Evolutionary conservation across 2,113 vertebrate genomes (phyloP).

Genomic region (Genyomyrus donnyi): DNA sequence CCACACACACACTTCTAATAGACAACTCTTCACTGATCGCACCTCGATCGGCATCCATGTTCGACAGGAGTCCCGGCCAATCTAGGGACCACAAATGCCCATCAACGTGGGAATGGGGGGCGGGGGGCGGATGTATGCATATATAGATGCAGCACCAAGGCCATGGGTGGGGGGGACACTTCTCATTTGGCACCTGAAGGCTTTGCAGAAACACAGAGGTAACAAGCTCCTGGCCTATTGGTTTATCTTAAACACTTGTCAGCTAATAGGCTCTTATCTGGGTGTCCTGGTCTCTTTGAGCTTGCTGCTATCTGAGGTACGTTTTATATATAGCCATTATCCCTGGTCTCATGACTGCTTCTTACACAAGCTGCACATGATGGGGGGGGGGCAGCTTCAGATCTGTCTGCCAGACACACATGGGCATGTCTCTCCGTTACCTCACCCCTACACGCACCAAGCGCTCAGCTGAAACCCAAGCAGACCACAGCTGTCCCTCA

Average conservation of each 20-base stretch:
- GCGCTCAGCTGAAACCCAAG: neutral
- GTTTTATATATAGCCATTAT: conserved; percentile 58
- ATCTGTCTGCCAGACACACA: conserved; percentile 42
- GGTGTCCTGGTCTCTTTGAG: conserved; percentile 34
- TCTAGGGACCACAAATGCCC: neutral
- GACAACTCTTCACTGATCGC: neutral
- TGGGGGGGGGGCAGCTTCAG: conserved; percentile 31
- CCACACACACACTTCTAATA: neutral
- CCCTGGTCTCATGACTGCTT: conserved; percentile 54
- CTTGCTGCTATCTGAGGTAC: conserved; percentile 36
- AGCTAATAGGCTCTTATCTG: conserved; percentile 44
- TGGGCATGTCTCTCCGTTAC: conserved; percentile 27
- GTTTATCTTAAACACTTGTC: conserved; percentile 28
- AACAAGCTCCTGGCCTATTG: conserved; percentile 22
- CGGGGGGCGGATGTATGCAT: neutral
- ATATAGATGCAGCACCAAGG: neutral
- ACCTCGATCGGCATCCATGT: neutral
- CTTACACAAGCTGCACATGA: conserved; percentile 54
- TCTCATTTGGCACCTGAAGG: neutral
- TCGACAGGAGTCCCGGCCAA: neutral
- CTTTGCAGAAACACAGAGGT: neutral
- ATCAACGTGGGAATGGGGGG: neutral
- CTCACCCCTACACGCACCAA: conserved; percentile 8
- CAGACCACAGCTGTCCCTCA: neutral
- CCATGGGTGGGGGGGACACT: neutral